These are phyloP conservation scores for Eubasilissa regina DNA, from an alignment of 1,140 invertebrate species.

Conservation along the genomic window DNA sequence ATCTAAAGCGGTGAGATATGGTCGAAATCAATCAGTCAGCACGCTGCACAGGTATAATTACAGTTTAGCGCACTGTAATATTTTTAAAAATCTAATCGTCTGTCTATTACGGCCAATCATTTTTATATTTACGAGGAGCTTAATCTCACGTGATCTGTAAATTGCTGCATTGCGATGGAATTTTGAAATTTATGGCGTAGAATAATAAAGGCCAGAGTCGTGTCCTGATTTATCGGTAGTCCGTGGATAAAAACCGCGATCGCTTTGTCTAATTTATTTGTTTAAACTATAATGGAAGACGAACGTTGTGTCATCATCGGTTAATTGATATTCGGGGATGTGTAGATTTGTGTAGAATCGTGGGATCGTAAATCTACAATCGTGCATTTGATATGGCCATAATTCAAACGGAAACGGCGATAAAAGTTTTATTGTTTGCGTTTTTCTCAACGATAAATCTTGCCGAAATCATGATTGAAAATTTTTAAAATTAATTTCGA, in stretches of 20 bases:
- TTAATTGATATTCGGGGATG: constrained; percentile 8
- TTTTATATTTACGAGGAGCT: no score
- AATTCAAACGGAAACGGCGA: background rate
- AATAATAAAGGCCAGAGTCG: constrained; percentile 26
- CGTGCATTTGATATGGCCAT: background rate
- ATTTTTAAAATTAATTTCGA: no score
- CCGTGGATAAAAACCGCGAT: background rate
- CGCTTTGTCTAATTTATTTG: constrained; percentile 25
- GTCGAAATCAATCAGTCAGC: no score
- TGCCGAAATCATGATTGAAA: no score
- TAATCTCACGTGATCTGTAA: background rate
- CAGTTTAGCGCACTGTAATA: no score
- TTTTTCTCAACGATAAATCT: no score
- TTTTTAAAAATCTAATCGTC: no score
- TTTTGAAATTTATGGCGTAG: constrained; percentile 19
- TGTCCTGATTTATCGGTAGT: constrained; percentile 23
- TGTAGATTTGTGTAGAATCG: constrained; percentile 3
- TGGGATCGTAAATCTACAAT: constrained; percentile 1
- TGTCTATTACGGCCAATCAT: no score
- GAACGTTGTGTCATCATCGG: constrained; percentile 15
- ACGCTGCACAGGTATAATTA: no score
- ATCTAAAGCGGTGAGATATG: no score
- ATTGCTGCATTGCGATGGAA: constrained; percentile 13
- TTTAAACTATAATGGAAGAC: constrained; percentile 13
- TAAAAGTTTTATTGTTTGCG: no score